Base-by-base conservation (phyloP, 2,888 invertebrate genomes). In the Allygus modestus region DNA sequence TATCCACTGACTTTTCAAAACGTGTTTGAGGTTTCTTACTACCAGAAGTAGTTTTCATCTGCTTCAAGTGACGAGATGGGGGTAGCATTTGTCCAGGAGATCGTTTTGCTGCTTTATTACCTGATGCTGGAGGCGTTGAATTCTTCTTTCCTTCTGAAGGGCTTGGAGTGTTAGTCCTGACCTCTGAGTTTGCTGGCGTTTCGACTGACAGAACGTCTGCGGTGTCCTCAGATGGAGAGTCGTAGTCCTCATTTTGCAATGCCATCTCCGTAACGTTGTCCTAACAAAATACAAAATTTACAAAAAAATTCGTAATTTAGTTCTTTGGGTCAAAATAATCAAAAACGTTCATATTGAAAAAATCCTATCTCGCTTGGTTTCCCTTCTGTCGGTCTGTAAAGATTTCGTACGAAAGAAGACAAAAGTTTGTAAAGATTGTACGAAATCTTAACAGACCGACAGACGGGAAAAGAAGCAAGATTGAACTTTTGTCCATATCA, bases 1-100 rank as follows among this genome's bases (percentile, higher is more conserved):
- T 73, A 4, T 73, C 73, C 73, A 73, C 73, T 73, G 73, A 73
- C 73, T 73, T 73, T 73, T 73, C 73, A 73, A 73, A 73, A 33
- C 73, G 73, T 65, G 65, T 65, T 65, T 65, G 65, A 65, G 65
- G 65, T 65, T 65, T 65, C 65, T 65, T 65, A 65, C 65, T 65
- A 65, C 65, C 77, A 69, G 69, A 69, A 69, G 69, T 69, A 9
- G 69, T 69, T 69, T 69, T 69, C 12, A 69, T 69, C n/a, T n/a
- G 69, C 69, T 69, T 69, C 33, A 69, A 31, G 69, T 69, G 69
- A 69, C 69, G 69, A 69, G 33, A 17, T 31, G 33, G 69, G 69
- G 69, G 17, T 69, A 28, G 33, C 69, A 69, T 69, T 69, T 69
- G 28, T 28, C 23, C 69, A 28, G 69, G 69, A 69, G 69, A 69